Base-by-base conservation (phyloP, 1,140 invertebrate genomes). In the Drosophila takahashii region DNA sequence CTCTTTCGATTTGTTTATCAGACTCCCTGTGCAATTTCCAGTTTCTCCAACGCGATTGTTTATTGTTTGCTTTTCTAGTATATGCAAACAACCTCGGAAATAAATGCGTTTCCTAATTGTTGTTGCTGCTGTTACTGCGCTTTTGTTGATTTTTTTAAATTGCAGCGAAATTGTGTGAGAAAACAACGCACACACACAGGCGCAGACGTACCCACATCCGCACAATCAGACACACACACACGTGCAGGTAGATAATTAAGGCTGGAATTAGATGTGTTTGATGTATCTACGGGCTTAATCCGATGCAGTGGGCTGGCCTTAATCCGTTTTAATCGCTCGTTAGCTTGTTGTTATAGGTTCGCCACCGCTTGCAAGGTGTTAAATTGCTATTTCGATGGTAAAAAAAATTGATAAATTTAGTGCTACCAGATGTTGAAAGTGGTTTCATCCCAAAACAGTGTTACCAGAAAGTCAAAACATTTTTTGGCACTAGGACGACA, bases 81-180 rank as follows among this genome's bases (percentile, higher is more conserved):
- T 72, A 51, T 7, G 29, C 51, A 16, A 11, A 42, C 16, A 50
- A 62, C 76, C 79, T 79, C 51, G 58, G 37, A n/a, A 79, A 16
- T 15, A 15, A 32, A 54, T 65, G 69, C 58, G 62, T 64, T 84
- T 70, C 51, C 65, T 51, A 56, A 44, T 64, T 77, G 61, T 39
- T 73, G 36, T 48, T 76, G 48, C 11, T 26, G 57, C 47, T 66
- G 37, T 64, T 66, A 50, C 58, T 67, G 39, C 47, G 60, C 29
- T 76, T 39, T 36, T 80, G 56, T 80, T 66, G 71, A 32, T 77
- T 58, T 79, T 59, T 69, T 69, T 69, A 67, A 70, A 70, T 69
- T 70, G 66, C 78, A 80, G 26, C 56, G 59, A 79, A 81, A 72
- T 57, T 70, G 57, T 73, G 53, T 66, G 48, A 79, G 48, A 79